Evolutionary conservation across 1,140 invertebrate genomes (phyloP), one percentile per base, ranked within the genome.

Genomic region (Berghia stephanieae): DNA sequence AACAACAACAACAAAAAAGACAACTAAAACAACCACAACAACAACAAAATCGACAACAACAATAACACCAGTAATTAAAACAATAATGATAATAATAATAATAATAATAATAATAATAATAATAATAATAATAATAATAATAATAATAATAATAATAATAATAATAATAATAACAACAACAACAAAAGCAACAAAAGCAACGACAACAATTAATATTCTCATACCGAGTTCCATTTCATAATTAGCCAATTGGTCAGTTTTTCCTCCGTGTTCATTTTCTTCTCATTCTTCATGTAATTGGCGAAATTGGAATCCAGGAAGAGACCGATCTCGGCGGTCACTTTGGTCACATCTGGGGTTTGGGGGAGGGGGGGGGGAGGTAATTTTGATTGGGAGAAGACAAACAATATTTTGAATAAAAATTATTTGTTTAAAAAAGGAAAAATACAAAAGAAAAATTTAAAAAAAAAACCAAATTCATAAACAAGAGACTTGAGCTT

Each of bases 1-100:
- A 63, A 63, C 10, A 63, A 63, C 10, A 27, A 27, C 34, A 63
- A 27, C 57, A 63, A 10, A 16, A 63, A 31, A 10, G 8, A 16
- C 27, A 63, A 27, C 57, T 24, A 63, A 16, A 63, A 63, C 57
- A 63, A 27, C 57, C 18, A 63, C 57, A 63, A 63, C 10, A 63
- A 27, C 27, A 63, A 63, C 27, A 63, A 31, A 10, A 63, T 10
- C 57, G 34, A 31, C 27, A 63, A 63, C 10, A 63, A 63, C 10
- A 63, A 27, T 10, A 63, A 63, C 27, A 63, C 8, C 57, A 63
- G 27, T 31, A 63, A 27, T 31, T 24, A 31, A 16, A 63, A 31
- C 57, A 63, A 8, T 31, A 10, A 31, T 31, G 27, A 27, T 31
- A 27, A 27, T 31, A 27, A 27, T 8, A 27, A 27, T 31, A 63